phyloP scores from a whole-genome alignment of 2,113 vertebrate genomes.

The Hippocampus zosterae region DNA sequence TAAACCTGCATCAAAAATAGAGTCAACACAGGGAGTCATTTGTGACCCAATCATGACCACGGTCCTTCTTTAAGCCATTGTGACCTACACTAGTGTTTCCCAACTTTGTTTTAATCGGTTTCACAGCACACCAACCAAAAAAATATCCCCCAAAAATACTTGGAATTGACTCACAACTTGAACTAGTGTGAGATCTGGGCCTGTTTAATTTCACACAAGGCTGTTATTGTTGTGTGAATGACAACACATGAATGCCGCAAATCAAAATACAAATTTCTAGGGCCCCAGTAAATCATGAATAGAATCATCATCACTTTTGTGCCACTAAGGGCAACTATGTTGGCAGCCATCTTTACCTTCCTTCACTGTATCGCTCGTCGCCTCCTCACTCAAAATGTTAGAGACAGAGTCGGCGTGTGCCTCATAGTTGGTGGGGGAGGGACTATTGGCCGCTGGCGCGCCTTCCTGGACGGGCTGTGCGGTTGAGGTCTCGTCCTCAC shows the following conservation, averaged over 20 bases:
- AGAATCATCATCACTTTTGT: neutral
- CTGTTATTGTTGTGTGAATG: too few species aligned
- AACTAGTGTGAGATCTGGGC: too few species aligned
- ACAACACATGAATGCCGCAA: too few species aligned
- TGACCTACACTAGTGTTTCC: too few species aligned
- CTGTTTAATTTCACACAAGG: too few species aligned
- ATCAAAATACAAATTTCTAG: too few species aligned
- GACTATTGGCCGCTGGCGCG: constrained; percentile 28
- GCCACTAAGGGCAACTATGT: neutral
- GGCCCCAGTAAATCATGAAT: neutral
- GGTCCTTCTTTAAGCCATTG: too few species aligned
- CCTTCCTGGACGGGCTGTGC: constrained; percentile 60
- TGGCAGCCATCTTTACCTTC: constrained; percentile 3
- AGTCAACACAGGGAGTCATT: neutral
- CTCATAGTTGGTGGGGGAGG: constrained; percentile 36
- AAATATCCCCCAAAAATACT: too few species aligned
- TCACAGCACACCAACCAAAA: too few species aligned
- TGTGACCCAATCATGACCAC: too few species aligned
- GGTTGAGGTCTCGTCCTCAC: constrained; percentile 54
- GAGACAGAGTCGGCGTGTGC: constrained; percentile 39
- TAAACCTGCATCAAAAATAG: constrained; percentile 15
- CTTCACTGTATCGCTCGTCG: neutral
- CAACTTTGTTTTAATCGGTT: too few species aligned
- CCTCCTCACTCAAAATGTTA: neutral
- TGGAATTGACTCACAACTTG: too few species aligned